Evolutionary conservation across 2,113 vertebrate genomes (phyloP).

Genomic region (Vulpes lagopus): DNA sequence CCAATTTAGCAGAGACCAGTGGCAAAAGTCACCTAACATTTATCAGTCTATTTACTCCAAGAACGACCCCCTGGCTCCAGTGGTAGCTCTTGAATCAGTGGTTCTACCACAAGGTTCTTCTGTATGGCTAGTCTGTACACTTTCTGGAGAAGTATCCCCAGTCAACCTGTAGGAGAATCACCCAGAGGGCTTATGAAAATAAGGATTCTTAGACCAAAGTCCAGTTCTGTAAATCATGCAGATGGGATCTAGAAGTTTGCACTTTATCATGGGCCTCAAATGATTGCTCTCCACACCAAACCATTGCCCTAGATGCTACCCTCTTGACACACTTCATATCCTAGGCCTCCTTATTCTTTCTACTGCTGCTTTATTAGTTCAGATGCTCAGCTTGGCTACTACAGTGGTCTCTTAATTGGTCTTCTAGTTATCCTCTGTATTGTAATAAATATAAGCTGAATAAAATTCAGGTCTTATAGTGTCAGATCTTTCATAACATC

Average conservation of each 20-base stretch:
- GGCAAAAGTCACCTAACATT: not conserved
- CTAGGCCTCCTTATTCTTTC: not conserved
- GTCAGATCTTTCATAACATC: not conserved
- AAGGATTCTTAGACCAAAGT: not conserved
- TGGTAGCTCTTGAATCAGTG: not conserved
- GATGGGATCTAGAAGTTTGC: not conserved
- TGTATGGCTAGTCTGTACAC: not conserved
- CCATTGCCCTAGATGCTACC: not conserved
- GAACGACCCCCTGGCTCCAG: too few species aligned
- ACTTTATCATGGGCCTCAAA: not conserved
- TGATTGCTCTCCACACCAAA: not conserved
- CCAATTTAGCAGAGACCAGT: not conserved
- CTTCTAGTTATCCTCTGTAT: not conserved
- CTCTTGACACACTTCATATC: too few species aligned
- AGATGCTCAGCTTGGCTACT: not conserved
- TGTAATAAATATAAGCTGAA: not conserved
- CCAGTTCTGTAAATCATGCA: not conserved
- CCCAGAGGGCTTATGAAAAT: not conserved
- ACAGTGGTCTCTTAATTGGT: not conserved
- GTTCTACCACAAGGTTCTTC: not conserved
- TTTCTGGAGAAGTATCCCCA: too few species aligned
- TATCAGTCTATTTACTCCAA: not conserved
- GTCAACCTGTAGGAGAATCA: not conserved
- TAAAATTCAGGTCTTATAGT: not conserved
- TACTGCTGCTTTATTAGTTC: not conserved